A percentile compares a stretch with the other conserved stretches of the same genome.
Conservation (phyloP, 2,888 invertebrate species). For the Ormyrus nitidulus region DNA sequence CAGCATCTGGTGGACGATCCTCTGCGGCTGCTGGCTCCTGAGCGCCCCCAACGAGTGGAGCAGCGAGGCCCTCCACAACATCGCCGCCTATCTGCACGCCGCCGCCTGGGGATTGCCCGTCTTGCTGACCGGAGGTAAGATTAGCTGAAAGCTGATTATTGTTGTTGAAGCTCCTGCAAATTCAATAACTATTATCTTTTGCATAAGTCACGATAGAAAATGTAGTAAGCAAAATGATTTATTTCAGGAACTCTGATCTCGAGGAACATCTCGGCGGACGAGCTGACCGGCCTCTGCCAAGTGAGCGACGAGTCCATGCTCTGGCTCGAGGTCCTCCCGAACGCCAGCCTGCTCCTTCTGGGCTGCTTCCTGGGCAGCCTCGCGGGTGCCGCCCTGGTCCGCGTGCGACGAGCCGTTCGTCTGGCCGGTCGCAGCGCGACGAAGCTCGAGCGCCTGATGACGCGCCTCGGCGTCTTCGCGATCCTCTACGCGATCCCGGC, state of each 20-base stretch:
- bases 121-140: conserved; percentile 85
- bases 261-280: conserved; percentile 86
- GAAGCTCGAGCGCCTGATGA: conserved; percentile 82
- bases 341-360: conserved; percentile 80
- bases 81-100: conserved; percentile 90
- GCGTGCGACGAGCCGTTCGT: conserved; percentile 81
- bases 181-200: too few relatives aligned
- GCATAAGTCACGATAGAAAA: too few relatives aligned
- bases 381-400: conserved; percentile 86
- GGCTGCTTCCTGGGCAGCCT: conserved; percentile 85
- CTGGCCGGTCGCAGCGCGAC: conserved; percentile 79
- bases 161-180: too few relatives aligned
- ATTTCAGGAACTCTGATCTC: conserved; percentile 81
- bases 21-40: conserved; percentile 92
- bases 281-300: conserved; percentile 90
- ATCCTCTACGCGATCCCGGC: conserved; percentile 86
- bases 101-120: conserved; percentile 93
- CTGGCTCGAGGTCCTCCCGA: conserved; percentile 80
- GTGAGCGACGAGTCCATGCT: conserved; percentile 80
- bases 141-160: background rate
- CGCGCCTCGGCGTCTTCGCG: conserved; percentile 87
- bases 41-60: conserved; percentile 96
- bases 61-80: conserved; percentile 91
- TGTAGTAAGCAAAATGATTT: background rate
- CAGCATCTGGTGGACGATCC: conserved; percentile 91